A percentile compares a stretch with the other conserved stretches of the same genome.
phyloP scores from a whole-genome alignment of 35 echinoderm and acorn worm species.

The Lytechinus pictus region DNA sequence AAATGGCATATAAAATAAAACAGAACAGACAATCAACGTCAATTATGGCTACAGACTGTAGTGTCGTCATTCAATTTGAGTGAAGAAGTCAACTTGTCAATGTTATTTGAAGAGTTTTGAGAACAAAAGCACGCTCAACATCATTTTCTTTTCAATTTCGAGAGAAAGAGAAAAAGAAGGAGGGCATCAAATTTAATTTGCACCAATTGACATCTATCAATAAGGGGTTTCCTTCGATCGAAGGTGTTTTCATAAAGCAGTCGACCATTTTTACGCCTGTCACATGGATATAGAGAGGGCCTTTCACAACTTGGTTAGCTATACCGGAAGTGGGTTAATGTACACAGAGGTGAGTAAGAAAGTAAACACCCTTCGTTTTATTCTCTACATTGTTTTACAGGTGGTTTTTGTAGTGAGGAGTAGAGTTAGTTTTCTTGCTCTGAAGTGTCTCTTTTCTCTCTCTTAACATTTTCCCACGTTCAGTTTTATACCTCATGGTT shows the following conservation, averaged over 20 bases:
- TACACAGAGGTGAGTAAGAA: not conserved
- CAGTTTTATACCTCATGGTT: not conserved
- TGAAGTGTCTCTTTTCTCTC: not conserved
- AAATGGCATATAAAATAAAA: not conserved
- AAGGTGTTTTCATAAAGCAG: not conserved
- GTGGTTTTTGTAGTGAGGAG: not conserved
- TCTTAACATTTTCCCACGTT: not conserved
- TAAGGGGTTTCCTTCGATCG: not conserved
- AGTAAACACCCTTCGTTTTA: not conserved
- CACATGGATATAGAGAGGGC: not conserved
- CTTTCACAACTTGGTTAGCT: not conserved
- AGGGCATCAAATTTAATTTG: constrained; percentile 4
- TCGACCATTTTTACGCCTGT: not conserved
- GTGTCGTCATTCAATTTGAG: not conserved
- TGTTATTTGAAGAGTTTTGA: not conserved
- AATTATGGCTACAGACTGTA: not conserved
- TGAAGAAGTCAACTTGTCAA: not conserved
- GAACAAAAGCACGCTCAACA: not conserved
- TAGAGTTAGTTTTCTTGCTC: not conserved
- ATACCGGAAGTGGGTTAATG: not conserved
- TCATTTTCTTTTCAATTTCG: not conserved
- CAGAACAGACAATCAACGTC: not conserved
- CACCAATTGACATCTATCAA: not conserved
- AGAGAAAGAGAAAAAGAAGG: not conserved
- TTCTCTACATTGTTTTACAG: not conserved